Conservation (phyloP, 2,797 vertebrate genomes). For the Cossypha heuglini region DNA sequence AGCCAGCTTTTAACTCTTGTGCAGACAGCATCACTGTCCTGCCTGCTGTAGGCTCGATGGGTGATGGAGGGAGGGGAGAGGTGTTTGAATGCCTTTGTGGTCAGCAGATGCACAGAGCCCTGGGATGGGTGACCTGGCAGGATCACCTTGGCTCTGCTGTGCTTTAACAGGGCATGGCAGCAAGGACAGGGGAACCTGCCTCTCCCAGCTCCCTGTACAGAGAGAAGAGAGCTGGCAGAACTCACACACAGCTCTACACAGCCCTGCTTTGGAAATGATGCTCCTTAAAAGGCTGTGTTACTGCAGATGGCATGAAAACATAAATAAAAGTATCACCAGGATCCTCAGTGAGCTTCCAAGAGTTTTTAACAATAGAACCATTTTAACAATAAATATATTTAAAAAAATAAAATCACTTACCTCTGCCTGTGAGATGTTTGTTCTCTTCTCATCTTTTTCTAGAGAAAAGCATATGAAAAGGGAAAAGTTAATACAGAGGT, state of each 20-base stretch:
- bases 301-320: neutral
- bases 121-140: neutral
- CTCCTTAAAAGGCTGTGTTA: neutral
- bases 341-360: neutral
- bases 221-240: neutral
- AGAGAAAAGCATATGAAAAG: constrained; percentile 40
- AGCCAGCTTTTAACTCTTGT: neutral
- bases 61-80: neutral
- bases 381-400: neutral
- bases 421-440: constrained; percentile 78
- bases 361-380: neutral
- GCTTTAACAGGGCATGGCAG: neutral
- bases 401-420: constrained; percentile 70
- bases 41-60: neutral
- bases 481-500: neutral
- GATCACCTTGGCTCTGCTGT: neutral
- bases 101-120: neutral
- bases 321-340: neutral
- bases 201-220: neutral
- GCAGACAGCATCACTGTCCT: neutral
- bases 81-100: neutral
- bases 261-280: neutral
- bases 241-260: neutral
- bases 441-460: constrained; percentile 85
- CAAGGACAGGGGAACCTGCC: neutral